Conservation (phyloP, 2,888 invertebrate genomes). For the Polyommatus iphigenia region DNA sequence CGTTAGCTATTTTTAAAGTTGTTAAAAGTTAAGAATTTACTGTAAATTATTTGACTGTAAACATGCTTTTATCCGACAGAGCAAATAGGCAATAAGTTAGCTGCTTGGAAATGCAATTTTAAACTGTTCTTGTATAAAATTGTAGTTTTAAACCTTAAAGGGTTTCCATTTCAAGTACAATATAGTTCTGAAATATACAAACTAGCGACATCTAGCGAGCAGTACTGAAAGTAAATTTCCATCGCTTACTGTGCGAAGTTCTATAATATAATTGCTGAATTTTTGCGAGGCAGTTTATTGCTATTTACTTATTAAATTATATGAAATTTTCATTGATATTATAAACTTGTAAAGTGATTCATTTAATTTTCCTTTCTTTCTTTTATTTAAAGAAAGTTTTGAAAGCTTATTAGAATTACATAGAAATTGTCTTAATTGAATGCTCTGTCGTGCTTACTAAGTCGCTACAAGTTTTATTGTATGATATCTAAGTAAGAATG, state of each 20-base stretch:
- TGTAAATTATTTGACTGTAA: slow-evolving; percentile 20
- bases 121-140: neutral
- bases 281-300: too few relatives aligned
- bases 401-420: neutral
- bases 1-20: neutral
- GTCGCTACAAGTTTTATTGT: neutral
- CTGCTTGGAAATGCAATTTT: neutral
- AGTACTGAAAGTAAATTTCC: neutral
- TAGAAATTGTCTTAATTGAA: neutral
- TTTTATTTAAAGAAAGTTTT: neutral
- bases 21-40: neutral
- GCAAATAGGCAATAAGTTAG: neutral
- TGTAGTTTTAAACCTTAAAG: neutral
- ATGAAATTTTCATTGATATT: too few relatives aligned
- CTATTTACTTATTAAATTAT: too few relatives aligned
- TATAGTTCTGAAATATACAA: neutral
- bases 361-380: too few relatives aligned
- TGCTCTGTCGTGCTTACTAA: neutral
- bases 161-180: neutral
- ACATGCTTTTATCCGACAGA: neutral
- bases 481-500: neutral
- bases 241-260: neutral
- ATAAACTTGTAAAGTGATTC: too few relatives aligned
- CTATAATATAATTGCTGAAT: neutral
- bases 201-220: neutral